Percentiles rank a stretch among this genome's conserved stretches.
phyloP scores from a whole-genome alignment of 2,797 vertebrate genomes.

The Pantherophis vulpinus region DNA sequence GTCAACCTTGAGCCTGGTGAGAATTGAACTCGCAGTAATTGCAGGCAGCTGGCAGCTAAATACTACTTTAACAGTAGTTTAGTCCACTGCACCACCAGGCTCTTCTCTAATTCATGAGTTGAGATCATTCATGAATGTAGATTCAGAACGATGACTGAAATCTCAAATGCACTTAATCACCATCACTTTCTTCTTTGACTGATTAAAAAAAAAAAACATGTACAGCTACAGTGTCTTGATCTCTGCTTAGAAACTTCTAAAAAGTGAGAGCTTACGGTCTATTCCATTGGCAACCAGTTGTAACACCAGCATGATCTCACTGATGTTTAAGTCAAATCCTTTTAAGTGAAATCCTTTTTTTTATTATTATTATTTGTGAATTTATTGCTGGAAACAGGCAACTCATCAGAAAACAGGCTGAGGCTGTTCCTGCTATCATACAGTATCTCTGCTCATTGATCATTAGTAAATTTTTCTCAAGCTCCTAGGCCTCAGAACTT shows the following conservation, averaged over 20 bases:
- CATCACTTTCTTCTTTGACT: neutral
- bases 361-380: neutral
- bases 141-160: neutral
- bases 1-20: too few species aligned
- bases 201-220: neutral
- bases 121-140: constrained; percentile 17
- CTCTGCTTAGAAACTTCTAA: neutral
- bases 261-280: neutral
- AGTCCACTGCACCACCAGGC: too few species aligned
- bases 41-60: too few species aligned
- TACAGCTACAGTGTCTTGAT: neutral
- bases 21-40: too few species aligned
- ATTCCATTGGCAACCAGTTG: neutral
- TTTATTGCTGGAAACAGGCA: constrained; percentile 36
- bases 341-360: too few species aligned
- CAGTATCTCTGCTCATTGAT: neutral
- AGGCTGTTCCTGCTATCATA: constrained; percentile 34
- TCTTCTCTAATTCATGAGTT: constrained; percentile 32
- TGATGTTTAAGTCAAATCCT: neutral
- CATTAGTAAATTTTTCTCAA: neutral
- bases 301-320: neutral
- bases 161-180: neutral
- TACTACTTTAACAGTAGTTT: too few species aligned
- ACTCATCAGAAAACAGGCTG: constrained; percentile 29
- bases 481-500: neutral